Evolutionary conservation across 2,113 vertebrate species (phyloP).

Genomic region (Gasterosteus aculeatus): DNA sequence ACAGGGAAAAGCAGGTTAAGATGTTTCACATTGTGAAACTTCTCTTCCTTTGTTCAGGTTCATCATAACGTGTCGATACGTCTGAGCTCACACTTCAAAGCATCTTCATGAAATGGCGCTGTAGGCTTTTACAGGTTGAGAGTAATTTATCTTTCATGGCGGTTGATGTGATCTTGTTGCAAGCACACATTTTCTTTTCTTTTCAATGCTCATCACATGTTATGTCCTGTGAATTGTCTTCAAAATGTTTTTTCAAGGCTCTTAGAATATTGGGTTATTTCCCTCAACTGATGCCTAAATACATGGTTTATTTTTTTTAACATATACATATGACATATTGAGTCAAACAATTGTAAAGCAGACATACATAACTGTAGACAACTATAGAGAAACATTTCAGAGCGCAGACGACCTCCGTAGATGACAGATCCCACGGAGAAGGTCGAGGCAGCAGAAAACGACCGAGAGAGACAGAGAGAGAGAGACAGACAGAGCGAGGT

Average conservation of each 20-base stretch:
- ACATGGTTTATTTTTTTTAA: no score
- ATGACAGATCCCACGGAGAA: background rate
- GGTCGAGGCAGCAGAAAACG: conserved; percentile 23
- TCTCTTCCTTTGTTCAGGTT: background rate
- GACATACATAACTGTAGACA: no score
- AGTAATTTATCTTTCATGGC: background rate
- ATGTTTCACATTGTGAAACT: background rate
- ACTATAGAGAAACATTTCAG: background rate
- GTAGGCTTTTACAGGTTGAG: background rate
- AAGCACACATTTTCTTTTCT: background rate
- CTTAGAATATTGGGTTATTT: background rate
- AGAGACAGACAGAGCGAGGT: conserved; percentile 50
- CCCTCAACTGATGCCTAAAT: background rate
- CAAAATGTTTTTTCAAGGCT: background rate
- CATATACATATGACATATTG: no score
- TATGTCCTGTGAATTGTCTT: background rate
- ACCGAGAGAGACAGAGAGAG: conserved; percentile 22
- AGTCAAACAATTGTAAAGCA: background rate
- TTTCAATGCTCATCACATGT: background rate
- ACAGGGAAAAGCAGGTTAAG: background rate
- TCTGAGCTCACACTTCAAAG: background rate
- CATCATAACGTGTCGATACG: background rate
- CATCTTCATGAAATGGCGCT: background rate
- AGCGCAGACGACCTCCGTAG: background rate
- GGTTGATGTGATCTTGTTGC: background rate